Percentiles rank a stretch among this genome's conserved stretches.
Conservation (phyloP, 1,140 invertebrate species). For the Anoplophora glabripennis region DNA sequence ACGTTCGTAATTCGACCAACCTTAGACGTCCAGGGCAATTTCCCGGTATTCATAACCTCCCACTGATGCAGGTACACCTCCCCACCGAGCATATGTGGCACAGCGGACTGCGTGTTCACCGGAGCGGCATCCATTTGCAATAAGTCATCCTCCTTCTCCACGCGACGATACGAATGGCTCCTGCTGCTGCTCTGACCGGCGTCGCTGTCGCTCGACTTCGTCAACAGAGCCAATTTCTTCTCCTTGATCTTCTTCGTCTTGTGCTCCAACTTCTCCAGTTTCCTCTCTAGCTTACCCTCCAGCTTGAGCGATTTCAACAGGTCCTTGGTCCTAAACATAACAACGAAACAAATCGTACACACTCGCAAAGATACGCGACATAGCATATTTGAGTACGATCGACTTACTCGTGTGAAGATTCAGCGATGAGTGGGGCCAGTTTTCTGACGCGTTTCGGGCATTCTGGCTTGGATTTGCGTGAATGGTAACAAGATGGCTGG, state of each 20-base stretch:
- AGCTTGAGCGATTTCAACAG: constrained; percentile 37
- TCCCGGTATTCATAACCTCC: constrained; percentile 46
- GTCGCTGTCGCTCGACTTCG: constrained; percentile 36
- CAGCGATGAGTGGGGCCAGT: constrained; percentile 4
- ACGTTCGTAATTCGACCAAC: constrained; percentile 29
- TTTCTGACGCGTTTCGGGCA: constrained; percentile 31
- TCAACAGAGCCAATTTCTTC: constrained; percentile 37
- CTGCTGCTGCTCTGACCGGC: constrained; percentile 24
- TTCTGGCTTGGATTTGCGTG: constrained; percentile 30
- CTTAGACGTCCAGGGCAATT: constrained; percentile 37
- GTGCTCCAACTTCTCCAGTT: constrained; percentile 46
- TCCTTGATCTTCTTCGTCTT: constrained; percentile 47
- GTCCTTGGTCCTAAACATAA: constrained; percentile 19
- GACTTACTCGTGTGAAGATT: constrained; percentile 27
- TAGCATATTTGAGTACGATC: neutral
- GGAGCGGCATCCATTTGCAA: constrained; percentile 41
- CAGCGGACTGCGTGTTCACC: constrained; percentile 23
- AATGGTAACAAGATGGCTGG: constrained; percentile 7
- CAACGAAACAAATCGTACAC: neutral
- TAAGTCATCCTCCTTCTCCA: constrained; percentile 1
- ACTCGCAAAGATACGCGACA: neutral
- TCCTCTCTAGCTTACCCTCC: constrained; percentile 42
- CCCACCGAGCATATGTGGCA: constrained; percentile 41
- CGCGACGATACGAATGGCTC: constrained; percentile 6
- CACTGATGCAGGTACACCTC: constrained; percentile 44